Base-by-base conservation (phyloP, 2,113 vertebrate species). In the Microcebus murinus region DNA sequence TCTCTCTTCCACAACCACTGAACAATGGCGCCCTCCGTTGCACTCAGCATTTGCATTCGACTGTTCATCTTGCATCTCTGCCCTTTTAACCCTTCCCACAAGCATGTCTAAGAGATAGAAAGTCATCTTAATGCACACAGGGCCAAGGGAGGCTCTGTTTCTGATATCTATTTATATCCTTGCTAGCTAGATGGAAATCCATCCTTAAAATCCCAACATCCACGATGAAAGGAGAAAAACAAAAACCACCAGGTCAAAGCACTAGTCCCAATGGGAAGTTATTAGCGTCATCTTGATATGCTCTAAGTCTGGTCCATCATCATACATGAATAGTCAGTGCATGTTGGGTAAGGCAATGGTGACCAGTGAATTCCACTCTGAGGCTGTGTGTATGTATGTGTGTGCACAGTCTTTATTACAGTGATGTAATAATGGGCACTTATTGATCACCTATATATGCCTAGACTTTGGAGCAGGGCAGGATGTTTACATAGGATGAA, bases 161-260 rank as follows among this genome's bases (percentile, higher is more conserved):
- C 31, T 71, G 42, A 5, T 92, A 68, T 48, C 91, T 97, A 73
- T 93, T 96, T 96, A 87, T 90, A 95, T 8, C 18, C 55, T 85
- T 77, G 61, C 83, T 36, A 90, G 63, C 57, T 67, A 92, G 96
- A 97, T 85, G 65, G 90, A 84, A 95, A 97, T 68, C 83, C 95
- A 90, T 36, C 84, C 76, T 81, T 76, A 94, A 73, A 80, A 81
- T 92, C 74, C 74, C 90, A 94, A 92, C 83, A 92, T 17, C 36
- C 79, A 89, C 74, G 45, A n/a, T 55, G 67, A 81, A 84, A 91
- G 76, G 48, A 93, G 73, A 70, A 95, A 93, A 70, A 83, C 55
- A 90, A 87, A 96, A 97, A 34, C 83, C 93, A 63, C 80, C 52
- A 92, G 93, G 87, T 97, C 97, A 97, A 91, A 89, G 80, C 80